phyloP scores from a whole-genome alignment of 1,140 invertebrate species.

The Odontomachus brunneus region DNA sequence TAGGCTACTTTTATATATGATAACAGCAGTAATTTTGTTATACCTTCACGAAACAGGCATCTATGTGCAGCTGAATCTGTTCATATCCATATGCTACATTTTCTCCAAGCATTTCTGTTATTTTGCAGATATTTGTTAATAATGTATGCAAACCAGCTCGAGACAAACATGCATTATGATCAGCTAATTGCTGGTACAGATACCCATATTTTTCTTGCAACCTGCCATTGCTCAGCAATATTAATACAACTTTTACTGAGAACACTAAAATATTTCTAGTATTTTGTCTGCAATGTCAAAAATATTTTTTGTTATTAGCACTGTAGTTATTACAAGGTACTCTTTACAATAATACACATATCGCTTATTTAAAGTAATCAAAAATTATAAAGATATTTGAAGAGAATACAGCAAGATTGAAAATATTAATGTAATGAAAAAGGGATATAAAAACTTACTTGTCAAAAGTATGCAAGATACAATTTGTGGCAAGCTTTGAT shows the following conservation, averaged over 20 bases:
- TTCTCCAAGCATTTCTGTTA: constrained; percentile 86
- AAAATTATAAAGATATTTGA: background rate
- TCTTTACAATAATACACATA: background rate
- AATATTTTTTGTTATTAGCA: constrained; percentile 35
- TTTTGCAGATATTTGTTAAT: constrained; percentile 84
- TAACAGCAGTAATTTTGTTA: constrained; percentile 35
- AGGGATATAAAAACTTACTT: constrained; percentile 78
- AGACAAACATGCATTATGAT: constrained; percentile 87
- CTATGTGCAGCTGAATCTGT: constrained; percentile 85
- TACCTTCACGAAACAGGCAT: constrained; percentile 86
- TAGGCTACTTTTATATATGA: background rate
- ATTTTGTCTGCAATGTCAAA: constrained; percentile 80
- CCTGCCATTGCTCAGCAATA: constrained; percentile 85
- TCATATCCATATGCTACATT: constrained; percentile 85
- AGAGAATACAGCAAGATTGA: constrained; percentile 20
- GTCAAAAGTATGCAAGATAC: constrained; percentile 85
- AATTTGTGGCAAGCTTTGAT: constrained; percentile 85
- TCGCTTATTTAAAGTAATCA: background rate
- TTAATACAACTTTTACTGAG: constrained; percentile 86
- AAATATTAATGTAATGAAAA: constrained; percentile 24
- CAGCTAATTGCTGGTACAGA: constrained; percentile 87
- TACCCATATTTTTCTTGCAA: constrained; percentile 88
- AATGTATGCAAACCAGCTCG: constrained; percentile 84
- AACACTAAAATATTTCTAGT: constrained; percentile 84
- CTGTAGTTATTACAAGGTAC: background rate